These are phyloP conservation scores for Aleadryas rufinucha DNA, from an alignment of 2,113 vertebrate genomes.

Conservation along the genomic window DNA sequence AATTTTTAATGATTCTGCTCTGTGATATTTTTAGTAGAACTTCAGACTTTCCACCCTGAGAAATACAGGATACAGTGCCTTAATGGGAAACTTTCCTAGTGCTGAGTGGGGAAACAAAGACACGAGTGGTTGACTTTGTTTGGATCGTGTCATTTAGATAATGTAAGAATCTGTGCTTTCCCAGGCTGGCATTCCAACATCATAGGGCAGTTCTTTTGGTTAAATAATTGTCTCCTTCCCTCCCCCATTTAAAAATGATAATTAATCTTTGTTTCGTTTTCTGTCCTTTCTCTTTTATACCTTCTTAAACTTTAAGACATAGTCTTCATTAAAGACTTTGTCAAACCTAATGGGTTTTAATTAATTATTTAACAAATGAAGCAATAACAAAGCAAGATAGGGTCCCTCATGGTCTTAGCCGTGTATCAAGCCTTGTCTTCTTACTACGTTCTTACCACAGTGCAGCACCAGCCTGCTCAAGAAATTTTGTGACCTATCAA, in stretches of 20 bases:
- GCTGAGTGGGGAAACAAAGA: background rate
- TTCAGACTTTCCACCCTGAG: background rate
- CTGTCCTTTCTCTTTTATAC: background rate
- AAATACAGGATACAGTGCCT: background rate
- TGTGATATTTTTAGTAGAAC: background rate
- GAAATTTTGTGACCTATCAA: background rate
- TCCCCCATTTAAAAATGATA: background rate
- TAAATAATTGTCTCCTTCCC: background rate
- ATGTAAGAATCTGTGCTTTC: background rate
- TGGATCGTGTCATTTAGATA: background rate
- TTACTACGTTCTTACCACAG: background rate
- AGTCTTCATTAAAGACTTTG: background rate
- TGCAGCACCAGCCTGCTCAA: background rate
- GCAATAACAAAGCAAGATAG: background rate
- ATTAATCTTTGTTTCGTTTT: background rate
- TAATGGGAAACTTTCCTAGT: background rate
- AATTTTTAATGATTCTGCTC: background rate
- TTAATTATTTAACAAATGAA: background rate
- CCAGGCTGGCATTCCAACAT: background rate
- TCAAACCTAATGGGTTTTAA: background rate
- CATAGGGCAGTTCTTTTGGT: background rate
- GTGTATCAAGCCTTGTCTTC: background rate
- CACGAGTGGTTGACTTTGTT: background rate
- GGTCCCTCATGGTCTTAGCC: background rate
- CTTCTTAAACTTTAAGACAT: background rate